Percentiles rank a stretch among this genome's conserved stretches.
These are phyloP conservation scores for Litocranius walleri DNA, from an alignment of 2,113 vertebrate species.

Conservation along the genomic window DNA sequence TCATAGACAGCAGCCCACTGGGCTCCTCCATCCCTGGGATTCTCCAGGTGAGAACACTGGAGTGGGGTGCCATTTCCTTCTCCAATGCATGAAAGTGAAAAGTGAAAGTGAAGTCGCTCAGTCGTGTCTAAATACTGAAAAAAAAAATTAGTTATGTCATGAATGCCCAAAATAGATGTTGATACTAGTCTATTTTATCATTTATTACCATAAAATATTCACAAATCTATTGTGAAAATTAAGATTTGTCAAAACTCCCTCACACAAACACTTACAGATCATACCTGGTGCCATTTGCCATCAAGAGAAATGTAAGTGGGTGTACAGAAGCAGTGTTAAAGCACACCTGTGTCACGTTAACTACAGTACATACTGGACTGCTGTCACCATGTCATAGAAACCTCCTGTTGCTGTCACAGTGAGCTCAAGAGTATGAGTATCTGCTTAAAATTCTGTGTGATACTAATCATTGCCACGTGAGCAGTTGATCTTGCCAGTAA, in stretches of 20 bases:
- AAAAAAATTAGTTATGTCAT: neutral
- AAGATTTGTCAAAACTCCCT: accelerated
- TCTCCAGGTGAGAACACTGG: too few species aligned
- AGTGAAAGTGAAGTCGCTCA: too few species aligned
- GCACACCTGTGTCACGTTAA: too few species aligned
- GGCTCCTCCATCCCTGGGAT: too few species aligned
- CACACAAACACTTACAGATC: neutral
- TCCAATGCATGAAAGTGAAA: neutral
- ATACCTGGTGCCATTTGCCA: neutral
- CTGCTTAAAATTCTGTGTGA: neutral
- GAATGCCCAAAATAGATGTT: neutral
- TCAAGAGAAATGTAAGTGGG: neutral
- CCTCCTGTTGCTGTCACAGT: neutral
- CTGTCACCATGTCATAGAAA: neutral
- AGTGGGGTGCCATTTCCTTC: too few species aligned
- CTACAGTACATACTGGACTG: neutral
- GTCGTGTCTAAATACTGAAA: neutral
- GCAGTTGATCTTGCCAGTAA: neutral
- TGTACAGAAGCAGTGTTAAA: neutral
- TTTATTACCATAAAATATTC: neutral
- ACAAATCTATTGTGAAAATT: neutral
- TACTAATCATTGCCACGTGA: neutral
- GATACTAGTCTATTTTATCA: neutral
- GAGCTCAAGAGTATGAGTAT: neutral
- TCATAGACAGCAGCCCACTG: too few species aligned